phyloP scores from a whole-genome alignment of 2,797 vertebrate genomes.

The Darevskia mixta region DNA sequence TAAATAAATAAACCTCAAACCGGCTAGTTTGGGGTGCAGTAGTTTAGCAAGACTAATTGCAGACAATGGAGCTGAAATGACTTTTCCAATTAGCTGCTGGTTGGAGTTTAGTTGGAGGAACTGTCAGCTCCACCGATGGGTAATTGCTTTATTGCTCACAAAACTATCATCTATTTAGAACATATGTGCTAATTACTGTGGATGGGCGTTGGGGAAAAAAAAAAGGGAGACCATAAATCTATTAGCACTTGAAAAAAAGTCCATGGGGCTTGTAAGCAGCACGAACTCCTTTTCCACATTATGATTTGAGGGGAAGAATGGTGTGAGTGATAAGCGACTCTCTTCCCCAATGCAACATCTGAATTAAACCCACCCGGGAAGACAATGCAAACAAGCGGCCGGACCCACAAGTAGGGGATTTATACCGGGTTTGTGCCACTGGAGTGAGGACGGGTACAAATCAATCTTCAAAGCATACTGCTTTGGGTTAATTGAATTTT shows the following conservation, averaged over 20 bases:
- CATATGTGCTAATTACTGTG: constrained; percentile 94
- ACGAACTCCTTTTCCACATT: constrained; percentile 30
- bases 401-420: background rate
- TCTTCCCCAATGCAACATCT: background rate
- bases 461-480: background rate
- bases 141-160: constrained; percentile 97
- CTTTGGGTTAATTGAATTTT: background rate
- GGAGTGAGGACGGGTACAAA: background rate
- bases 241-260: constrained; percentile 86
- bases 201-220: constrained; percentile 86
- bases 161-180: constrained; percentile 95
- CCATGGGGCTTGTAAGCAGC: constrained; percentile 70
- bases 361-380: background rate
- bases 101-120: constrained; percentile 90
- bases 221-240: constrained; percentile 88
- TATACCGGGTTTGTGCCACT: too few relatives aligned
- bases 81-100: constrained; percentile 92
- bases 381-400: background rate
- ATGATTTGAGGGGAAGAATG: constrained; percentile 33
- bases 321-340: background rate
- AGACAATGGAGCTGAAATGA: constrained; percentile 88
- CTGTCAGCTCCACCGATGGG: constrained; percentile 89
- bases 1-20: constrained; percentile 82
- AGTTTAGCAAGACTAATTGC: constrained; percentile 88
- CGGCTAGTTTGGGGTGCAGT: constrained; percentile 81